phyloP scores from a whole-genome alignment of 2,888 invertebrate genomes.

The Leucania comma region DNA sequence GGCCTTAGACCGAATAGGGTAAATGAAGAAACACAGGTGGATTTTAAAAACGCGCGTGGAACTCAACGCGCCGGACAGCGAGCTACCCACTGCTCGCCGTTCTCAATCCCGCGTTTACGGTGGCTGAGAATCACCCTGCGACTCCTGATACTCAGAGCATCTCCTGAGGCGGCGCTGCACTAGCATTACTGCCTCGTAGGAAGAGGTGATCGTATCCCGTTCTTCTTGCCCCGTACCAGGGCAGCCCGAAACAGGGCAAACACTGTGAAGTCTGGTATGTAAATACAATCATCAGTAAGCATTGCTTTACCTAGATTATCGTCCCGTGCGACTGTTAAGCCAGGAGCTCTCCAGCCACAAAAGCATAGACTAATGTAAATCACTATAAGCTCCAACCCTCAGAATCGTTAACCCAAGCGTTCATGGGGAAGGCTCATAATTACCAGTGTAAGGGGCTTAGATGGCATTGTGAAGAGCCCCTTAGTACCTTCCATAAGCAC shows the following conservation, averaged over 20 bases:
- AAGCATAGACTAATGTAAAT: background rate
- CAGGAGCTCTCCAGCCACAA: background rate
- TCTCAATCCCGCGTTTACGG: too few relatives aligned
- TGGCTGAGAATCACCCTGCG: too few relatives aligned
- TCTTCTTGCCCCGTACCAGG: too few relatives aligned
- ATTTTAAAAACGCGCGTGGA: too few relatives aligned
- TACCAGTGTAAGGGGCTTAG: background rate
- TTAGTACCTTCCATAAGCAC: background rate
- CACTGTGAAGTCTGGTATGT: background rate
- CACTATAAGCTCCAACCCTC: background rate
- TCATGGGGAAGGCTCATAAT: background rate
- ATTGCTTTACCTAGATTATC: background rate
- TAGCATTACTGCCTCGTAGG: too few relatives aligned
- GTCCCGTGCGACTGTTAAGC: background rate
- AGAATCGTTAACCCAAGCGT: constrained; percentile 5
- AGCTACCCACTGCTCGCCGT: too few relatives aligned
- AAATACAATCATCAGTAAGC: background rate
- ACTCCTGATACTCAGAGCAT: too few relatives aligned
- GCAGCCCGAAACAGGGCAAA: background rate
- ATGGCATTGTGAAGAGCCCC: background rate
- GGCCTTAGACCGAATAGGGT: too few relatives aligned
- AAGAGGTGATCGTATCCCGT: too few relatives aligned
- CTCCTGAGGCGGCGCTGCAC: too few relatives aligned
- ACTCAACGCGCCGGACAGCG: too few relatives aligned
- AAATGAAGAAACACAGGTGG: too few relatives aligned